phyloP scores from a whole-genome alignment of 2,888 invertebrate species.

The Helleia helle region DNA sequence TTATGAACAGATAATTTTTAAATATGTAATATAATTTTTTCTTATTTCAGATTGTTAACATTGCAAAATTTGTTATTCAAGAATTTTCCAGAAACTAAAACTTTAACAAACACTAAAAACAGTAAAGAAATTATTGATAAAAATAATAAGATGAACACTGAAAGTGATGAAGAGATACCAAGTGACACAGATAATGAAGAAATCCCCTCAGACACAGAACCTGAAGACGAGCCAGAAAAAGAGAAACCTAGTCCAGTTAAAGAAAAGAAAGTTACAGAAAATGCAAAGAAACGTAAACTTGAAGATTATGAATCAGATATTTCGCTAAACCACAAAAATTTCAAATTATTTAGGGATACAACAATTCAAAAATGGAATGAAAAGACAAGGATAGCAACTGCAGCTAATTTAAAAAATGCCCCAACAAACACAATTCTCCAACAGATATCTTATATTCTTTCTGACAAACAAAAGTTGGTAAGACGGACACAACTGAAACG shows the following conservation, averaged over 20 bases:
- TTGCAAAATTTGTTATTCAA: slow-evolving; percentile 66
- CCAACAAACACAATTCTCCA: slow-evolving; percentile 78
- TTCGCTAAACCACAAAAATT: slow-evolving; percentile 71
- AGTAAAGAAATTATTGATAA: slow-evolving; percentile 16
- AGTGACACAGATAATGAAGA: slow-evolving; percentile 77
- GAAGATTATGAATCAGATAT: slow-evolving; percentile 75
- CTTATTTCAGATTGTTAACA: slow-evolving; percentile 46
- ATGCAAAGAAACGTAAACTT: slow-evolving; percentile 67
- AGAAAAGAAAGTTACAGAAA: slow-evolving; percentile 10
- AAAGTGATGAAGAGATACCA: slow-evolving; percentile 57
- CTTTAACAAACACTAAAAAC: slow-evolving; percentile 44
- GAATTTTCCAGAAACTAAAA: slow-evolving; percentile 81
- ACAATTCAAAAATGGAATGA: slow-evolving; percentile 97
- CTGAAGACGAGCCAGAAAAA: slow-evolving; percentile 40
- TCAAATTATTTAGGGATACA: slow-evolving; percentile 80
- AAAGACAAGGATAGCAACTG: slow-evolving; percentile 84
- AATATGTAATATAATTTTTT: neutral
- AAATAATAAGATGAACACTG: slow-evolving; percentile 26
- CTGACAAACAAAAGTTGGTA: slow-evolving; percentile 83
- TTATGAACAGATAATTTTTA: too few relatives aligned
- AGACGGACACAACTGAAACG: slow-evolving; percentile 86
- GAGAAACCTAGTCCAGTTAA: slow-evolving; percentile 24
- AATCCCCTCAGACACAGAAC: slow-evolving; percentile 76
- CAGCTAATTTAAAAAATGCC: slow-evolving; percentile 76
- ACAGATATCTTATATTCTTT: slow-evolving; percentile 89